Percentiles rank a stretch among this genome's conserved stretches.
These are phyloP conservation scores for Ruditapes philippinarum DNA, from an alignment of 1,140 invertebrate genomes.

Conservation along the genomic window DNA sequence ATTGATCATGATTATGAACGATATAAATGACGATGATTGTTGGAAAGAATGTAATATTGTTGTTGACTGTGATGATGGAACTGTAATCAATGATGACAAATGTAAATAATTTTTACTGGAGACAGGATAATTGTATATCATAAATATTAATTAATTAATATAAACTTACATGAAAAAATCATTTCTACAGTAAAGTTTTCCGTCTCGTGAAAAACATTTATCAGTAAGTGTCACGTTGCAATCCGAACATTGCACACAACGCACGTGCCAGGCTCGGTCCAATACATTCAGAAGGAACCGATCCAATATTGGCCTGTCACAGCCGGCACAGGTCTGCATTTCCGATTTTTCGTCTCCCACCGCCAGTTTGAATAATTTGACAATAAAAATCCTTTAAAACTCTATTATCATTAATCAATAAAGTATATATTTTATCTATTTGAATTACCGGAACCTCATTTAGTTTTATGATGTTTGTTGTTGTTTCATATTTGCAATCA, in stretches of 20 bases:
- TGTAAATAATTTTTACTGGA: too few species aligned
- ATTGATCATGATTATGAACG: too few species aligned
- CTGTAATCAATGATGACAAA: too few species aligned
- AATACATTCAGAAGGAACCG: slow-evolving; percentile 98
- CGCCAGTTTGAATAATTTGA: slow-evolving; percentile 34
- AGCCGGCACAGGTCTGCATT: slow-evolving; percentile 93
- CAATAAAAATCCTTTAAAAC: background rate
- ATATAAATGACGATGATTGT: too few species aligned
- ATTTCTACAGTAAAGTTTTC: slow-evolving; percentile 97
- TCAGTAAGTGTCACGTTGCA: slow-evolving; percentile 96
- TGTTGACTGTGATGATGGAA: too few species aligned
- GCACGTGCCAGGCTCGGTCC: slow-evolving; percentile 98
- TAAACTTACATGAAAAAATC: slow-evolving; percentile 99
- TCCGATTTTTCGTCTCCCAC: slow-evolving; percentile 33
- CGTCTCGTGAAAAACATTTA: slow-evolving; percentile 98
- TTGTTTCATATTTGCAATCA: background rate
- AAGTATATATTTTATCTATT: background rate
- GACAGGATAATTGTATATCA: too few species aligned
- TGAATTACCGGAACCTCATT: background rate
- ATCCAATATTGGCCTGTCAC: slow-evolving; percentile 98
- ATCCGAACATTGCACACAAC: slow-evolving; percentile 98
- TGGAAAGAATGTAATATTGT: too few species aligned
- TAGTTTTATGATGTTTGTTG: background rate
- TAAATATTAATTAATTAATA: too few species aligned
- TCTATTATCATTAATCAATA: too few species aligned